Conservation (phyloP, 1,140 invertebrate genomes). For the Telenomus remus region DNA sequence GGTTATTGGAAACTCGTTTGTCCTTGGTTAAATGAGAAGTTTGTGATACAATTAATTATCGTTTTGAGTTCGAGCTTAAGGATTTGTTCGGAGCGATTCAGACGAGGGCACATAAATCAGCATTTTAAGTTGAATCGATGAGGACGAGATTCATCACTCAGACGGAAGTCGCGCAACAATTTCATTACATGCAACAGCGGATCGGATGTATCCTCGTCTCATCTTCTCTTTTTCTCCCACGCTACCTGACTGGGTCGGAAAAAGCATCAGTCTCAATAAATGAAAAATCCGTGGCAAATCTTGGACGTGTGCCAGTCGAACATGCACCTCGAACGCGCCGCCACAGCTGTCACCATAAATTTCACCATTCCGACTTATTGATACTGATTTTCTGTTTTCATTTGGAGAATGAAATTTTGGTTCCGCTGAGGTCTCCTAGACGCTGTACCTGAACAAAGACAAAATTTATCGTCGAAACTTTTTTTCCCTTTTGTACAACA, state of each 20-base stretch:
- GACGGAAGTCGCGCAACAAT: slow-evolving; percentile 42
- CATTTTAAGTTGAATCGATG: slow-evolving; percentile 34
- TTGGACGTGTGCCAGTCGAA: slow-evolving; percentile 42
- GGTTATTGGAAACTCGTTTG: slow-evolving; percentile 25
- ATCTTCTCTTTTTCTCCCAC: slow-evolving; percentile 4
- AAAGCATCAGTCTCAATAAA: slow-evolving; percentile 54
- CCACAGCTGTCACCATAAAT: slow-evolving; percentile 51
- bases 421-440: slow-evolving; percentile 3
- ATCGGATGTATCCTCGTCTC: slow-evolving; percentile 14
- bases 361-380: slow-evolving; percentile 38
- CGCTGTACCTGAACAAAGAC: slow-evolving; percentile 1
- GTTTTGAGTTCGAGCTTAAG: slow-evolving; percentile 15
- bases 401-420: slow-evolving; percentile 29
- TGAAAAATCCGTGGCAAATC: slow-evolving; percentile 50
- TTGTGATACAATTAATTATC: slow-evolving; percentile 45
- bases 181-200: slow-evolving; percentile 51
- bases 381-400: slow-evolving; percentile 48
- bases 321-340: slow-evolving; percentile 22
- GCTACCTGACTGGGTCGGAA: slow-evolving; percentile 17
- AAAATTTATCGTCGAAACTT: neutral
- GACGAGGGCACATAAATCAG: slow-evolving; percentile 37
- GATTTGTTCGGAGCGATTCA: slow-evolving; percentile 26
- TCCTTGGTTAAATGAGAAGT: slow-evolving; percentile 6
- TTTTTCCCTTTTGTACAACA: too few relatives aligned
- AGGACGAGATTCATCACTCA: slow-evolving; percentile 43